Evolutionary conservation across 2,797 vertebrate species (phyloP).

Genomic region (Lagocephalus sceleratus): DNA sequence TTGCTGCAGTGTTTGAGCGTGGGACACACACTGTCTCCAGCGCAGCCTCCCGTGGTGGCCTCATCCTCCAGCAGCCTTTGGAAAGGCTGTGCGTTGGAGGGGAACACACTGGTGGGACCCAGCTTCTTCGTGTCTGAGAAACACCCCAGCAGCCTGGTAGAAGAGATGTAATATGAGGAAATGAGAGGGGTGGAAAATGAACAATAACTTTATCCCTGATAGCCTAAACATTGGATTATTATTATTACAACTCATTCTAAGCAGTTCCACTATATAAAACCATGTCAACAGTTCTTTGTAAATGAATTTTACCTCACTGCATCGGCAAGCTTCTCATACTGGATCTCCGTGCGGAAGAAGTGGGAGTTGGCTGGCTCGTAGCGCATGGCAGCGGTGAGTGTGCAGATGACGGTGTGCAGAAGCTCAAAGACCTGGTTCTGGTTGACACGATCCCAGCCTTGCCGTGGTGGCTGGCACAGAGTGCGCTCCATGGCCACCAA

Average conservation of each 20-base stretch:
- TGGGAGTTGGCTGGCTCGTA: slow-evolving; percentile 97
- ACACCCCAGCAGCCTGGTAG: slow-evolving; percentile 90
- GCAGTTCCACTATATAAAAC: no score
- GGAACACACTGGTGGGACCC: slow-evolving; percentile 80
- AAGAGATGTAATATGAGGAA: background rate
- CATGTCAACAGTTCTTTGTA: background rate
- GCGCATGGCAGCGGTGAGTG: slow-evolving; percentile 96
- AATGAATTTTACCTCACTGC: slow-evolving; percentile 74
- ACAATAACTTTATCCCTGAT: no score
- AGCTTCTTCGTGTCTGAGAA: slow-evolving; percentile 94
- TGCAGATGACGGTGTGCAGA: slow-evolving; percentile 92
- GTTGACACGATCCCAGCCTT: slow-evolving; percentile 92
- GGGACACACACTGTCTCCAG: slow-evolving; percentile 85
- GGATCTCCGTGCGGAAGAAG: slow-evolving; percentile 97
- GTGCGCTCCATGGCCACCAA: slow-evolving; percentile 96
- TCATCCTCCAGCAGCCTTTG: slow-evolving; percentile 94
- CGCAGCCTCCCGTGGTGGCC: slow-evolving; percentile 57
- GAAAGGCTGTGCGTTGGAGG: slow-evolving; percentile 92
- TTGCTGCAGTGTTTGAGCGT: slow-evolving; percentile 93
- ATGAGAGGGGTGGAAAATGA: no score
- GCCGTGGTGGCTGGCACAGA: slow-evolving; percentile 84
- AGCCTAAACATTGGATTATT: no score
- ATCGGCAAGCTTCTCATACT: slow-evolving; percentile 97
- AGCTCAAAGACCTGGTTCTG: slow-evolving; percentile 96
- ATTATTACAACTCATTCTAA: background rate